Base-by-base conservation (phyloP, 1,140 invertebrate species). In the Drosophila carrolli region DNA sequence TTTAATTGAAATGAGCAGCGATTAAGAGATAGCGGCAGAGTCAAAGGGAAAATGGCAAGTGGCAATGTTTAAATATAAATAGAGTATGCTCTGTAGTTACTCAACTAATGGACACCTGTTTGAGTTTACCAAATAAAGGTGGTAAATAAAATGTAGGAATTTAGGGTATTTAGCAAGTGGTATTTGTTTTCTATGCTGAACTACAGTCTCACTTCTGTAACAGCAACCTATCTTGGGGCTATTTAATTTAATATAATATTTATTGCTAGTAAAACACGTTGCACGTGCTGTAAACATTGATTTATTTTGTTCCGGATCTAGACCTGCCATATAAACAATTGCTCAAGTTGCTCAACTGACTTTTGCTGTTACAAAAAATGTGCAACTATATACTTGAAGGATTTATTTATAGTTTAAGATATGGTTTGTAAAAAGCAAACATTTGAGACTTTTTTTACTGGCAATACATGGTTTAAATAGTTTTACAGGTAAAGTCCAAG, bases 1-100 rank as follows among this genome's bases (percentile, higher is more conserved):
- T 66, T 66, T 66, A 68, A 68, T 68, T 68, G 65, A 68, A 68
- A 46, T 51, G 47, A 44, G n/a, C 60, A 37, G 13, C 65, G 65
- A 68, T 68, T 66, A 66, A 27, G n/a, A 66, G 40, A 68, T 38
- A 54, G 59, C 59, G 59, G 65, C 65, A 11, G 27, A 51, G 37
- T 68, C 47, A 65, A 68, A 68, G 63, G 44, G 37, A 62, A 50
- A 53, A 53, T 19, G 14, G 11, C 46, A 48, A 48, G 29, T 29
- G 32, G 27, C 50, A 53, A 4, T 11, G 19, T 19, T 19, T 53
- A 37, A 37, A 35, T 11, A 11, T 37, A 53, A 6, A 53, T 50
- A 14, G 27, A 32, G 14, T 10, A 2, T 16, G 27, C 29, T 32
- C 19, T 46, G 43, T 10, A 10, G 43, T 44, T 44, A 10, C n/a